Base-by-base conservation (phyloP, 2,113 vertebrate genomes). In the Nannospalax galili region DNA sequence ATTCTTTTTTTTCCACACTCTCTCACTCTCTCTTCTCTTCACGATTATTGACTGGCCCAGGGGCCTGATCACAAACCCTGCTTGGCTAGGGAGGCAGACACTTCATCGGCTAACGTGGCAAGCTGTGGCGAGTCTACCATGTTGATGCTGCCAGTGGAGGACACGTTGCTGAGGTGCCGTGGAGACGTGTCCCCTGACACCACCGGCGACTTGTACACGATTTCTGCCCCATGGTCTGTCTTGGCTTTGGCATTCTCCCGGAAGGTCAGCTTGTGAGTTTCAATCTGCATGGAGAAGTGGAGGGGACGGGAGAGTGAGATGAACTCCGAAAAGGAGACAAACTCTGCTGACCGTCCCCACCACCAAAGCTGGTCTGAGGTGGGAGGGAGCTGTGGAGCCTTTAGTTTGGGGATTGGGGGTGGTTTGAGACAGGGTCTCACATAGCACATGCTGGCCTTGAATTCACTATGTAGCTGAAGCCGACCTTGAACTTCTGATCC, bases 211-310 rank as follows among this genome's bases (percentile, higher is more conserved):
- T 99, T 98, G 98, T 99, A 99, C 96, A 99, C 98, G 24, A 99
- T 99, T 97, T 99, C 99, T 0, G 99, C 99, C 90, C 99, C 99
- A 5, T 99, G 99, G 99, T 99, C 99, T 0, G 99, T 99, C 98
- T 99, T 99, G 95, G 99, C 99, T 98, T 99, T 99, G 98, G 99
- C 99, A 1, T 99, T 98, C 99, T 99, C 99, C 0, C 99, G 99
- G 99, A 99, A 99, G 89, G 64, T 98, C 99, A 99, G 99, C 98
- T 99, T 99, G 98, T 99, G 99, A 73, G 98, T 98, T 98, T 99
- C 99, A 95, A 99, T 99, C 99, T 99, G 98, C 1, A 92, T 56
- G 7, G 35, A 88, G 84, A 92, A 74, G 35, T 35, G 26, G 0
- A 3, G 12, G 12, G 5, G 22, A 20, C 4, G 0, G 30, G 30